Evolutionary conservation across 2,888 invertebrate genomes (phyloP).

Genomic region (Pedicia rivosa): DNA sequence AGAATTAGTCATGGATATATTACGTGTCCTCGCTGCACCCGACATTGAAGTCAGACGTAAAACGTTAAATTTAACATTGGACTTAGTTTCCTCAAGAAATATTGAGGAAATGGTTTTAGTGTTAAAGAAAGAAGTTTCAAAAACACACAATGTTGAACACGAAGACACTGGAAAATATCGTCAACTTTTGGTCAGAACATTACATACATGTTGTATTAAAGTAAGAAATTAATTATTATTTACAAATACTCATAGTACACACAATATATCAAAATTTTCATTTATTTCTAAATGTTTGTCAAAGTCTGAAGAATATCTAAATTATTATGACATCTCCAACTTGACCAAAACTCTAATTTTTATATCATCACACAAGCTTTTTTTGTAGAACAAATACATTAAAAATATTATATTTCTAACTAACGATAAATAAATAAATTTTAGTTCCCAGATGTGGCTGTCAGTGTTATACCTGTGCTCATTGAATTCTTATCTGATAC

Average conservation of each 20-base stretch:
- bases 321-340: too few relatives aligned
- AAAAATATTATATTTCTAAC: too few relatives aligned
- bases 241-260: too few relatives aligned
- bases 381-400: too few relatives aligned
- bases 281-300: background rate
- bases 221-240: too few relatives aligned
- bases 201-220: constrained; percentile 87
- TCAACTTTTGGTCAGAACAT: constrained; percentile 84
- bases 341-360: too few relatives aligned
- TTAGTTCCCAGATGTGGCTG: constrained; percentile 94
- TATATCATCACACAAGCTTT: too few relatives aligned
- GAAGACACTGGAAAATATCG: constrained; percentile 94
- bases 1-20: constrained; percentile 93
- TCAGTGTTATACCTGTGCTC: constrained; percentile 83
- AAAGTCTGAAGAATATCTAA: too few relatives aligned
- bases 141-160: constrained; percentile 77
- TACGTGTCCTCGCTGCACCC: constrained; percentile 80
- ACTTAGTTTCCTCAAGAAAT: constrained; percentile 79
- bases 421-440: too few relatives aligned
- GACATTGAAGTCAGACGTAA: constrained; percentile 90
- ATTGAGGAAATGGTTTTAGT: constrained; percentile 92
- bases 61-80: constrained; percentile 70
- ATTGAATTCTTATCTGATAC: constrained; percentile 85
- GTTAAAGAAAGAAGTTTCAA: constrained; percentile 81
- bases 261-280: too few relatives aligned